Conservation (phyloP, 2,888 invertebrate species). For the Conops quadrifasciatus region DNA sequence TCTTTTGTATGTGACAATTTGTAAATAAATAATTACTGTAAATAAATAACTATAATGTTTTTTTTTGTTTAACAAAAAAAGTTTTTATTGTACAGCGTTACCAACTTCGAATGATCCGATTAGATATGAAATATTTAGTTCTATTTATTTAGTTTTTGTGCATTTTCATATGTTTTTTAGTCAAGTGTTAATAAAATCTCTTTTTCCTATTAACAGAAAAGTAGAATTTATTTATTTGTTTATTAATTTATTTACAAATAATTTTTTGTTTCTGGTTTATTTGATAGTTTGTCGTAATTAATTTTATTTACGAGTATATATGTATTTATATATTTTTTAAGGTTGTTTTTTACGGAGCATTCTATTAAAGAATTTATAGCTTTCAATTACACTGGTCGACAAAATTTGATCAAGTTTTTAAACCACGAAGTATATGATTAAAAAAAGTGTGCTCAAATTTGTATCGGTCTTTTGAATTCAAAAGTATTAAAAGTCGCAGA, state of each 20-base stretch:
- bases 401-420: no score
- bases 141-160: no score
- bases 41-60: slow-evolving; percentile 8
- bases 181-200: no score
- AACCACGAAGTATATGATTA: no score
- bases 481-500: no score
- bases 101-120: slow-evolving; percentile 2
- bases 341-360: no score
- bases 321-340: background rate
- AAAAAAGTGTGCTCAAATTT: no score
- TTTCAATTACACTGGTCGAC: no score
- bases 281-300: background rate
- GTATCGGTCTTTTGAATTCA: no score
- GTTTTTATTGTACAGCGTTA: background rate
- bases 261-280: background rate
- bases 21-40: background rate
- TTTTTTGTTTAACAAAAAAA: background rate
- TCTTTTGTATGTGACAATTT: background rate
- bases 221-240: background rate
- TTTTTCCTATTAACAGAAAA: no score
- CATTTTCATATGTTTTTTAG: no score
- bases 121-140: background rate
- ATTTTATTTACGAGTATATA: background rate
- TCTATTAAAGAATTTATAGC: no score
- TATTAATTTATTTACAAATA: background rate